These are phyloP conservation scores for Shargacucullia verbasci DNA, from an alignment of 2,888 invertebrate species.

Conservation along the genomic window DNA sequence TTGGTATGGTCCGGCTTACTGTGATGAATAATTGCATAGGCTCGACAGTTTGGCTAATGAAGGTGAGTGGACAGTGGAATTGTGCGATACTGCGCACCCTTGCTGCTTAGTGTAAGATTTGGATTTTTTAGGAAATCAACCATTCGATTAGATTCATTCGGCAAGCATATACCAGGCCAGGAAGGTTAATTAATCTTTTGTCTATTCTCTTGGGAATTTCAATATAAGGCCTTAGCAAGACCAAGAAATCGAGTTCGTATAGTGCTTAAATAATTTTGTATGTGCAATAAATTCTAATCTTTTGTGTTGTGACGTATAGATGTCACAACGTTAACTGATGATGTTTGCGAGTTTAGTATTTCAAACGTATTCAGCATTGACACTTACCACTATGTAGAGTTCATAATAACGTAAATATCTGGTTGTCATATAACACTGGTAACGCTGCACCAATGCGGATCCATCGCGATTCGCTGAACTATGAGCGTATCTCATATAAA, in stretches of 20 bases:
- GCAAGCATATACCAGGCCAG: too few relatives aligned
- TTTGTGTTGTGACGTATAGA: too few relatives aligned
- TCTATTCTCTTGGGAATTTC: too few relatives aligned
- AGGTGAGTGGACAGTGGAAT: neutral
- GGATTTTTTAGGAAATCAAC: too few relatives aligned
- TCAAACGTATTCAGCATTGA: conserved; percentile 13
- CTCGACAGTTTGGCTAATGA: neutral
- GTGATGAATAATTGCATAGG: neutral
- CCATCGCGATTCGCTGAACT: conserved; percentile 44
- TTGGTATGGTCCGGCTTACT: too few relatives aligned
- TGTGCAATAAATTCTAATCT: too few relatives aligned
- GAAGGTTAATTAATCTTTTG: too few relatives aligned
- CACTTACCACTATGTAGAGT: conserved; percentile 5
- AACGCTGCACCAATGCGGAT: conserved; percentile 34
- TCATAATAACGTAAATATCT: conserved; percentile 8
- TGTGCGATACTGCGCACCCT: neutral
- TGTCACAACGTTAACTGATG: too few relatives aligned
- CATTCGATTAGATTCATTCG: neutral
- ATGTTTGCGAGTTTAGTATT: neutral
- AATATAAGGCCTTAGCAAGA: too few relatives aligned
- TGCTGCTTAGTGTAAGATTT: too few relatives aligned
- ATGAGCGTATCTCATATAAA: conserved; percentile 43
- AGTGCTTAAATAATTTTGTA: too few relatives aligned
- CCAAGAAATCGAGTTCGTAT: too few relatives aligned
- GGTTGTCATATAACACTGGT: conserved; percentile 7